Base-by-base conservation (phyloP, 2,113 vertebrate genomes). In the Nannospalax galili region DNA sequence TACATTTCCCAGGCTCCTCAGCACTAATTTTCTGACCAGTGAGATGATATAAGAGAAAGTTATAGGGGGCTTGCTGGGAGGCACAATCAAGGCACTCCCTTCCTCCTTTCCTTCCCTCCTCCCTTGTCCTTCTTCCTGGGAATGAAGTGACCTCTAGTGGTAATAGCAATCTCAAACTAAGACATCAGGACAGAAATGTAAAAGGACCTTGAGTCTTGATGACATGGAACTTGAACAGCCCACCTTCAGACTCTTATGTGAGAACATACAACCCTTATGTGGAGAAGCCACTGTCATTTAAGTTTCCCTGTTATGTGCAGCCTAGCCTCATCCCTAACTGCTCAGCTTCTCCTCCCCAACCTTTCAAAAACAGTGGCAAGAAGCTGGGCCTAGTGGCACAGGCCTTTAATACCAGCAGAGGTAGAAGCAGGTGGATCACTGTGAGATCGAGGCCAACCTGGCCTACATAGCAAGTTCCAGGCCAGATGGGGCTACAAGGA, bases 1-100 rank as follows among this genome's bases (percentile, higher is more conserved):
- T 74, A 67, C 11, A 40, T 88, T 95, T 94, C 87, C 56, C 92
- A 94, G 52, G 42, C 4, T 42, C 24, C 40, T 89, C 72, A 67
- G 73, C 28, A 12, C 32, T 45, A n/a, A 35, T 26, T 74, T 37
- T 91, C 73, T 92, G 37, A 20, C 60, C 42, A 42, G 19, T 73
- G 56, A 89, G 28, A 64, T 52, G 48, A 28, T 62, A 2, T 11
- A 77, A 95, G 20, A 84, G 32, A 67, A 10, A 73, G 16, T 30
- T 37, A 10, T 52, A 1, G 40, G 48, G 16, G 32, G 4, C 22
- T 93, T 52, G 35, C 70, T 37, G 67, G 52, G 77, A 93, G 4
- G 30, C 48, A 78, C 4, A 11, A 42, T 16, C 40, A 92, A 87
- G 60, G 48, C 45, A 64, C 24, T 30, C 30, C 35, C 12, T 37